Evolutionary conservation across 2,888 invertebrate genomes (phyloP), one percentile per base, ranked within the genome.

Genomic region (Neoitamus cyanurus): DNA sequence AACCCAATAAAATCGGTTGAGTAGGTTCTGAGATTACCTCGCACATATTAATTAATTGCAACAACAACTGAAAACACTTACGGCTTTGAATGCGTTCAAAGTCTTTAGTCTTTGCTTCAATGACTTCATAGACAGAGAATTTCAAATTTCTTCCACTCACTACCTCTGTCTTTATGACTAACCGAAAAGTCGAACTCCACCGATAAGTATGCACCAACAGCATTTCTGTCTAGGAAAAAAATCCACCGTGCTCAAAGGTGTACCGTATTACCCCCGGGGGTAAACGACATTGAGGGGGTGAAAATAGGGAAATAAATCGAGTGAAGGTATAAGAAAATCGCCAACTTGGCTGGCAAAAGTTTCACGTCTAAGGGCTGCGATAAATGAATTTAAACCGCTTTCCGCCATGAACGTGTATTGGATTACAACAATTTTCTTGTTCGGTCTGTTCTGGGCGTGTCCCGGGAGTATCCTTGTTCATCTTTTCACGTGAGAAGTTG

Each of bases 371-470:
- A 78, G 78, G 48, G 70, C 78, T 78, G 78, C 78, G 58, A 78
- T 78, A 78, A 78, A 78, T 78, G 78, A 78, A 78, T 78, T 78
- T 78, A 78, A 78, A 78, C 37, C 78, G 48, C 78, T 30, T 78
- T n/a, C 48, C 34, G 78, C 48, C 48, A 20, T 15, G 78, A 58
- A 78, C 78, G 78, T 78, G 78, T 78, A 78, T 78, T 78, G 78
- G 78, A 48, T 78, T 78, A 78, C 78, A 78, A 78, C 78, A 78
- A 78, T 78, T 48, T 78, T 78, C 78, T 58, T 78, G 58, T 42
- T 58, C 48, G 13, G 15, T 20, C 28, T 72, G 34, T 34, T 15
- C 31, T 72, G 13, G 73, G 31, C 70, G 31, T 70, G 4, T 15
- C 70, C 13, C 11, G 9, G 28, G 25, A 75, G 75, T 42, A 75